Evolutionary conservation across 2,113 vertebrate species (phyloP).

Genomic region (Python bivittatus): DNA sequence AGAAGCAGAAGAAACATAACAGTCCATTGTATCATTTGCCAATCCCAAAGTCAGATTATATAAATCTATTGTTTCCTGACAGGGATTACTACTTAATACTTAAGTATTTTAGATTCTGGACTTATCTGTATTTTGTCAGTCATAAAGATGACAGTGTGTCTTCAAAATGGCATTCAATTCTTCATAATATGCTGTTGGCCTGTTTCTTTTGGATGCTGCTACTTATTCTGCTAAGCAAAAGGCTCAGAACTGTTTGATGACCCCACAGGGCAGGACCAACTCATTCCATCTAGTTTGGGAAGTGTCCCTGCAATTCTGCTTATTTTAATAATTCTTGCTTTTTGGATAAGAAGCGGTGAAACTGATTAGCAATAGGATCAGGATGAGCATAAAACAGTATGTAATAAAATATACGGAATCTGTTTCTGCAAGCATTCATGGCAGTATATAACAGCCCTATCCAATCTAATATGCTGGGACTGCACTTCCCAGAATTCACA

Average conservation of each 20-base stretch:
- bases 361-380: not conserved
- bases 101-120: not conserved
- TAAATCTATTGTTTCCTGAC: not conserved
- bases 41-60: not conserved
- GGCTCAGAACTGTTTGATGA: not conserved
- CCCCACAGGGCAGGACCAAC: not conserved
- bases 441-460: too few relatives aligned
- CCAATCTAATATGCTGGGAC: too few relatives aligned
- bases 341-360: not conserved
- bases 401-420: not conserved
- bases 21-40: not conserved
- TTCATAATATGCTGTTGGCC: not conserved
- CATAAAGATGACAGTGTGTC: not conserved
- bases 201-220: not conserved
- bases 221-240: not conserved
- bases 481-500: not conserved
- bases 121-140: not conserved
- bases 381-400: not conserved
- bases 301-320: not conserved
- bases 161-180: not conserved
- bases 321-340: not conserved
- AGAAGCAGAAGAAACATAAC: not conserved
- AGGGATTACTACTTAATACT: not conserved
- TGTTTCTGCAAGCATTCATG: not conserved
- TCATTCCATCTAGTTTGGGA: not conserved